Base-by-base conservation (phyloP, 2,113 vertebrate species). In the Cynocephalus volans region DNA sequence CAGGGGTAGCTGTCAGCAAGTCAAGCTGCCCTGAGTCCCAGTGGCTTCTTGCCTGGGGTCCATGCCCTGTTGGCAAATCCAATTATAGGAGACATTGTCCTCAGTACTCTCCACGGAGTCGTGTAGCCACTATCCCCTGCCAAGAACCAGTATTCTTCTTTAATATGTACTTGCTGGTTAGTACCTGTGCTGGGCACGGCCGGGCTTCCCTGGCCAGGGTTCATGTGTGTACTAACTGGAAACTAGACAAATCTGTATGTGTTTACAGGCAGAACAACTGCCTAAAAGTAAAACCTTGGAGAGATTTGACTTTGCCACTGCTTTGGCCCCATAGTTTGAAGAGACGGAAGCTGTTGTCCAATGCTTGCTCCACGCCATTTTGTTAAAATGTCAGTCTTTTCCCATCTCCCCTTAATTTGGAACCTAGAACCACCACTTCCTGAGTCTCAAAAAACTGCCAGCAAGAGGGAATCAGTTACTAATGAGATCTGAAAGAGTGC, bases 21-120 rank as follows among this genome's bases (percentile, higher is more conserved):
- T n/a, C 77, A 82, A 79, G 95, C 75, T 60, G 96, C 56, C 75
- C 76, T 14, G 70, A 50, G 90, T 84, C 65, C 18, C 28, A 2
- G 3, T 86, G 76, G 82, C 92, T 56, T 81, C 79, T 87, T 92
- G 65, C 65, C 45, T 58, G 17, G 31, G 82, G 77, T 84, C 96
- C 24, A 2, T 19, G 84, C 31, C 23, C 64, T 48, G 18, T 48
- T n/a, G 75, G 60, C 6, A 88, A 62, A 11, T 85, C 75, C 70
- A 0, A 31, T 92, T 94, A 67, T 62, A 83, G 83, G 58, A 96
- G 84, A 95, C 70, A 48, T 12, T 67, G 54, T 77, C 60, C 90
- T 45, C 23, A 36, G 15, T 95, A 19, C 31, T 81, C 41, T 24
- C 48, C n/a, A 4, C 0, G 0, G 58, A 70, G 28, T 84, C 4